Percentiles rank a stretch among this genome's conserved stretches.
Evolutionary conservation across 2,888 invertebrate species (phyloP).

Genomic region (Catocala fraxini): DNA sequence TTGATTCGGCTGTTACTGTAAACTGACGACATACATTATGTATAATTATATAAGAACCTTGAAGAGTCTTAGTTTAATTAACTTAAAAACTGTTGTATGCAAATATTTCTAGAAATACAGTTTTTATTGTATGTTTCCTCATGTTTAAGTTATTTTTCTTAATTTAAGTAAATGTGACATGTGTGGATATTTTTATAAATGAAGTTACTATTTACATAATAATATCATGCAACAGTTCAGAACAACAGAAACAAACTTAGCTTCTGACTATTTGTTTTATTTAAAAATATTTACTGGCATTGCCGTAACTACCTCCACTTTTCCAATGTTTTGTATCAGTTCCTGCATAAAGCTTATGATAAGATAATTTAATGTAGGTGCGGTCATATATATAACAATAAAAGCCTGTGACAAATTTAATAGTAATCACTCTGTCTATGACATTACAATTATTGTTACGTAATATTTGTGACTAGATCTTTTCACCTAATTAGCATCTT

Average conservation of each 20-base stretch:
- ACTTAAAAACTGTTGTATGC: constrained; percentile 82
- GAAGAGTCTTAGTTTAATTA: constrained; percentile 73
- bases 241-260: constrained; percentile 14
- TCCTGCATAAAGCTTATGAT: too few species aligned
- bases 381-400: too few species aligned
- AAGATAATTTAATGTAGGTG: too few species aligned
- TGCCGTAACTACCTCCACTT: neutral
- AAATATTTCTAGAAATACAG: constrained; percentile 83
- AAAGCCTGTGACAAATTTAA: too few species aligned
- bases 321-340: neutral
- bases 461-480: too few species aligned
- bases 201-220: constrained; percentile 13
- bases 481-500: too few species aligned
- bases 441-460: too few species aligned
- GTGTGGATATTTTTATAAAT: constrained; percentile 34
- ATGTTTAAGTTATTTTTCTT: constrained; percentile 63
- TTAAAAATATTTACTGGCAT: neutral
- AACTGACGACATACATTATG: constrained; percentile 71
- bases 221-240: constrained; percentile 4
- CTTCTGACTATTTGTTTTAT: constrained; percentile 22
- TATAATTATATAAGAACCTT: constrained; percentile 56
- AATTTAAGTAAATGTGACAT: constrained; percentile 44
- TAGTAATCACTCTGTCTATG: too few species aligned
- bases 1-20: constrained; percentile 75
- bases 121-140: constrained; percentile 81